Evolutionary conservation across 2,797 vertebrate species (phyloP).

Genomic region (Apodemus agrarius): DNA sequence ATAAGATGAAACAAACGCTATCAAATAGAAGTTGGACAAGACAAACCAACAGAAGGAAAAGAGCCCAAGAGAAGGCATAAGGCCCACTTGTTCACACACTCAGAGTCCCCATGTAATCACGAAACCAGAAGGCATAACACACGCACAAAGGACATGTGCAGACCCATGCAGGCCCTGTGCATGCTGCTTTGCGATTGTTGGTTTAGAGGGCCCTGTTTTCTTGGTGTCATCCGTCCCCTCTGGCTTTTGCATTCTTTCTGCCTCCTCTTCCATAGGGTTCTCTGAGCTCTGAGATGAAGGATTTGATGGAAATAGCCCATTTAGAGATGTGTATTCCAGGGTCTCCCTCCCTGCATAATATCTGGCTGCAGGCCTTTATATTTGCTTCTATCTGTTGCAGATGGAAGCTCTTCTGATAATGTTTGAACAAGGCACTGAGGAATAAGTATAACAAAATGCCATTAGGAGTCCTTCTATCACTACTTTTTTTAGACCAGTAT

Average conservation of each 20-base stretch:
- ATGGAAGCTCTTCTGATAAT: background rate
- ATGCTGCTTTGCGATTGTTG: background rate
- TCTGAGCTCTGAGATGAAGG: background rate
- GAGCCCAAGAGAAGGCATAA: background rate
- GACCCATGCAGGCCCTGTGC: background rate
- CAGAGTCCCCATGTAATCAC: background rate
- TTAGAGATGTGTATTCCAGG: background rate
- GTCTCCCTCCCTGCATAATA: background rate
- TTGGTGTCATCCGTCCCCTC: background rate
- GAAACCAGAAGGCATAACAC: background rate
- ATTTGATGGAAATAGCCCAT: background rate
- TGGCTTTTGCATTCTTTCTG: background rate
- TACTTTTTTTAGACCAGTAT: background rate
- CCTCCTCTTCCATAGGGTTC: background rate
- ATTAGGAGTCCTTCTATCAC: background rate
- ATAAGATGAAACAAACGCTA: background rate
- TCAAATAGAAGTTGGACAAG: background rate
- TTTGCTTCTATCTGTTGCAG: background rate
- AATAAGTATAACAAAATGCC: background rate
- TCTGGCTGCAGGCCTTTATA: background rate
- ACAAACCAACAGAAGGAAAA: background rate
- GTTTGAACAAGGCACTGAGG: background rate
- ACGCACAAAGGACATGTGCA: background rate
- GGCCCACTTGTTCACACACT: background rate
- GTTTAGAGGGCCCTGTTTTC: background rate